phyloP scores from a whole-genome alignment of 2,113 vertebrate species.

The Dromas ardeola region DNA sequence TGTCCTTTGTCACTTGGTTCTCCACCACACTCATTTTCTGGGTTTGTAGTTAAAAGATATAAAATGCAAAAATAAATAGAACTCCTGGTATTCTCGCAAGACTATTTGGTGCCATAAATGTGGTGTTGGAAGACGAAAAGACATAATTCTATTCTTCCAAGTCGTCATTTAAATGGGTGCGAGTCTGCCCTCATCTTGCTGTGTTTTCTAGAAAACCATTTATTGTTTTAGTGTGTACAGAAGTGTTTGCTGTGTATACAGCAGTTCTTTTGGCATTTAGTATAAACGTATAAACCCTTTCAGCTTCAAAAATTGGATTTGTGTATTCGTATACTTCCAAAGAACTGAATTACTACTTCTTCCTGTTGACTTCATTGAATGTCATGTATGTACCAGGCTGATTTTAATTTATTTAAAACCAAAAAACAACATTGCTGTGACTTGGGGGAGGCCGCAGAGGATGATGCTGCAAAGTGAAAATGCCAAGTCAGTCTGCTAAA shows the following conservation, averaged over 20 bases:
- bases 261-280: not conserved
- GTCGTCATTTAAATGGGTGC: not conserved
- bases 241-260: not conserved
- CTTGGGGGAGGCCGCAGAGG: not conserved
- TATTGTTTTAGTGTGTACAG: not conserved
- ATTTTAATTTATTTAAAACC: not conserved
- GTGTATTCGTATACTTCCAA: not conserved
- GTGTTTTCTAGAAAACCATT: accelerated
- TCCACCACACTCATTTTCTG: not conserved
- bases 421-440: not conserved
- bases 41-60: not conserved
- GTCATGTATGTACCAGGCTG: not conserved
- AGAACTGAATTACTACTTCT: not conserved
- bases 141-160: not conserved
- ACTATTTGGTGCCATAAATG: not conserved
- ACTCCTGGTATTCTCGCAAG: not conserved
- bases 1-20: not conserved
- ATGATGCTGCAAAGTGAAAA: not conserved
- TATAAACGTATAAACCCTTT: not conserved
- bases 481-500: not conserved
- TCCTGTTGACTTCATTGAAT: not conserved
- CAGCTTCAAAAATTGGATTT: not conserved
- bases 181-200: not conserved
- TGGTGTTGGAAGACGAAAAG: not conserved
- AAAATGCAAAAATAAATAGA: not conserved